Evolutionary conservation across 2,797 vertebrate species (phyloP).

Genomic region (Cuculus canorus): DNA sequence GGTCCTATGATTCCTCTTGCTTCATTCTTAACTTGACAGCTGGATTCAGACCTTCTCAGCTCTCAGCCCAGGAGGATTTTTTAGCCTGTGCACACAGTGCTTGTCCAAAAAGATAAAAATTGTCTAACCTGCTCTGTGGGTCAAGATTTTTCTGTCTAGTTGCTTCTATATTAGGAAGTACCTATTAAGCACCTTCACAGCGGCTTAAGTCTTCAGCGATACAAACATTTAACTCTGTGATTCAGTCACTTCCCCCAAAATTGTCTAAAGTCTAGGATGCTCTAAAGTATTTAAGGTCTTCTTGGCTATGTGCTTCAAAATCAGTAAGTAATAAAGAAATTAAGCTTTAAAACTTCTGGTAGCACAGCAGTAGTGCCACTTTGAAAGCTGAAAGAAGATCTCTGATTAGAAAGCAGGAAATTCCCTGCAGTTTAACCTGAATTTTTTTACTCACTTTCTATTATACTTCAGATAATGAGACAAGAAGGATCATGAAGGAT

Average conservation of each 20-base stretch:
- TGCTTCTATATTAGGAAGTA: neutral
- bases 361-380: neutral
- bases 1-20: neutral
- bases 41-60: neutral
- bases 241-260: neutral
- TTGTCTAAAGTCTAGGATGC: neutral
- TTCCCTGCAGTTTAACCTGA: neutral
- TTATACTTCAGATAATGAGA: neutral
- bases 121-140: neutral
- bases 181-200: neutral
- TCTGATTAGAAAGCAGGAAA: slow-evolving; percentile 19
- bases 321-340: neutral
- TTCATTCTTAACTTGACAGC: neutral
- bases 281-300: neutral
- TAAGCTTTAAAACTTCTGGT: neutral
- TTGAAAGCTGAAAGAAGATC: neutral
- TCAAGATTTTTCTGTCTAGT: neutral
- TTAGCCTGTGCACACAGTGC: neutral
- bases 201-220: neutral
- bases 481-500: neutral
- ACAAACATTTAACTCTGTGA: neutral
- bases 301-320: neutral
- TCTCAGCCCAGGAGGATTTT: neutral
- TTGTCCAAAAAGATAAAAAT: neutral
- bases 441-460: neutral